Conservation (phyloP, 2,888 invertebrate genomes). For the Drosophila gaucha region DNA sequence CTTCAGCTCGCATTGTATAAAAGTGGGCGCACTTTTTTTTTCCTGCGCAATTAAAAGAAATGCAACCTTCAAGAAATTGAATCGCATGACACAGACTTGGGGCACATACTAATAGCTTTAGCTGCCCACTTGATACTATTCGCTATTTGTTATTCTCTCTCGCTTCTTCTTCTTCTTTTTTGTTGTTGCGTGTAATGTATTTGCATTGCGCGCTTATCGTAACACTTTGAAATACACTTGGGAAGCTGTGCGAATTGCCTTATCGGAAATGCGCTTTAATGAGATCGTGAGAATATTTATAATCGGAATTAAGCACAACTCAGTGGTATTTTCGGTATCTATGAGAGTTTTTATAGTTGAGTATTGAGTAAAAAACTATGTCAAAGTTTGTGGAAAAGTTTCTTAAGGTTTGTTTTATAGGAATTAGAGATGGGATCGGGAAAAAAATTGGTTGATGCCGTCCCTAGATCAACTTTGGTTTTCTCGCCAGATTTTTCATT, state of each 20-base stretch:
- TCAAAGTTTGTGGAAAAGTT: conserved; percentile 7
- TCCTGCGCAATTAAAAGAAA: conserved; percentile 75
- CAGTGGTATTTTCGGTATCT: conserved; percentile 1
- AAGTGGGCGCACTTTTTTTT: conserved; percentile 36
- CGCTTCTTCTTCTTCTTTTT: neutral
- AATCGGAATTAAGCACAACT: conserved; percentile 3
- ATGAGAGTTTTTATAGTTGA: neutral
- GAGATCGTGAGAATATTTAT: conserved; percentile 65
- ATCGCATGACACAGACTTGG: conserved; percentile 62
- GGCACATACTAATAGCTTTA: conserved; percentile 24
- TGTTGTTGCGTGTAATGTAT: conserved; percentile 13
- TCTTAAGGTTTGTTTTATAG: too few relatives aligned
- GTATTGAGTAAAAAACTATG: neutral
- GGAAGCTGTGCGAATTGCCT: conserved; percentile 55
- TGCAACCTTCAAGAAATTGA: conserved; percentile 67
- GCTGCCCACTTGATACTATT: conserved; percentile 38
- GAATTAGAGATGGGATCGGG: too few relatives aligned
- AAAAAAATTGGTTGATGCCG: too few relatives aligned
- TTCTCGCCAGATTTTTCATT: too few relatives aligned
- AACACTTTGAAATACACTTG: conserved; percentile 17
- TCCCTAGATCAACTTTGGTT: too few relatives aligned
- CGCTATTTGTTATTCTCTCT: neutral
- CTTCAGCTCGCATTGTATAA: conserved; percentile 32
- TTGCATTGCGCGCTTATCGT: conserved; percentile 47
- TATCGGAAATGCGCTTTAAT: conserved; percentile 55